Conservation (phyloP, 2,888 invertebrate genomes). For the Oscheius onirici region DNA sequence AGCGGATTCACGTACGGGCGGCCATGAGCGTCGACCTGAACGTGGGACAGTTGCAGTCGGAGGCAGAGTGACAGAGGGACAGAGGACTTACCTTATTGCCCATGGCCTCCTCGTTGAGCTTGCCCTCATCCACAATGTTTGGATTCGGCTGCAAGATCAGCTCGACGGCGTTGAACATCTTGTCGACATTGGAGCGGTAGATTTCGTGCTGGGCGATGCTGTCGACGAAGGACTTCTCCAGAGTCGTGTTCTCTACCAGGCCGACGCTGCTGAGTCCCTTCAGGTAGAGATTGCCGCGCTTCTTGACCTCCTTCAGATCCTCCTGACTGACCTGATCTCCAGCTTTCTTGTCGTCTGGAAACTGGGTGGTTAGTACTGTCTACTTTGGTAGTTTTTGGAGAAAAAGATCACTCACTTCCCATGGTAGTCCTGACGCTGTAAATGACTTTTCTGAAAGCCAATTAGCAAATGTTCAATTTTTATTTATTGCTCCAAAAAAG, state of each 20-base stretch:
- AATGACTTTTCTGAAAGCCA: no score
- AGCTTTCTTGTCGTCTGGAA: no score
- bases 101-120: conserved; percentile 11
- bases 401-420: no score
- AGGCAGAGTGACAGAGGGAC: no score
- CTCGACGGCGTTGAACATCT: background rate
- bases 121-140: background rate
- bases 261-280: conserved; percentile 19
- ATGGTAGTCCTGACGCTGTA: no score
- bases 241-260: conserved; percentile 9
- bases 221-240: conserved; percentile 13
- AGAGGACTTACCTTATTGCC: no score
- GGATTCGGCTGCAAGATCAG: conserved; percentile 17
- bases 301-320: background rate
- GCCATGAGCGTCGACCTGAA: background rate
- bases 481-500: no score
- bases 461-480: no score
- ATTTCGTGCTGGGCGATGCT: conserved; percentile 5
- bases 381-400: no score
- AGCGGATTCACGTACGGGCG: background rate
- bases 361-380: no score
- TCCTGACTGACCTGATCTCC: background rate
- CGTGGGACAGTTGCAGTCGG: background rate
- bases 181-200: background rate
- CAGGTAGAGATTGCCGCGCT: conserved; percentile 1